Evolutionary conservation across 2,888 invertebrate genomes (phyloP).

Genomic region (Myathropa florea): DNA sequence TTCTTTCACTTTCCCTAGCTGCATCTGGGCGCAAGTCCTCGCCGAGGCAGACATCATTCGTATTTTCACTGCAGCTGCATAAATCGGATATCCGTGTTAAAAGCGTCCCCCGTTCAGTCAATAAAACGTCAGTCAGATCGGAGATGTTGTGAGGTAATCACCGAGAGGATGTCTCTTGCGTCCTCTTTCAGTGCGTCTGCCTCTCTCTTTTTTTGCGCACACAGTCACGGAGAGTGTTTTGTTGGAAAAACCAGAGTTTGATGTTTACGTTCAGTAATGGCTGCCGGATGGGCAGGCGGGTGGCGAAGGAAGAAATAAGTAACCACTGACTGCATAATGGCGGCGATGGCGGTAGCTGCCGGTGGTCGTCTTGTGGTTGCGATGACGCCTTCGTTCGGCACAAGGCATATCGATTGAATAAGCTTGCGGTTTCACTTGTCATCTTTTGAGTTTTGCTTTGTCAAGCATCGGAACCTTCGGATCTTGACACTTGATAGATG

Average conservation of each 20-base stretch:
- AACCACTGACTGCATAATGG: conserved; percentile 41
- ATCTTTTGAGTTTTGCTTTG: conserved; percentile 19
- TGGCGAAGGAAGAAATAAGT: not conserved
- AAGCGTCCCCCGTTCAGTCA: conserved; percentile 7
- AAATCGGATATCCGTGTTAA: conserved; percentile 64
- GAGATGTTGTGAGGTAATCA: conserved; percentile 40
- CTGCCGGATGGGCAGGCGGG: conserved; percentile 28
- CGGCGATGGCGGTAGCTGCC: conserved; percentile 15
- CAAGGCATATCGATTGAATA: conserved; percentile 24
- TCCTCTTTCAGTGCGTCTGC: not conserved
- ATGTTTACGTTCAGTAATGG: conserved; percentile 60
- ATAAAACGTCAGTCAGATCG: not conserved
- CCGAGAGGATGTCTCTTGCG: conserved; percentile 8
- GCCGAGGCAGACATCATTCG: no score
- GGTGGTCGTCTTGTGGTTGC: conserved; percentile 40
- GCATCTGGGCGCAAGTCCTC: conserved; percentile 43
- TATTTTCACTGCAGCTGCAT: conserved; percentile 38
- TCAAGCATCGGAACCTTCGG: conserved; percentile 20
- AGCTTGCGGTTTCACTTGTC: conserved; percentile 63
- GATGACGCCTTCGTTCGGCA: conserved; percentile 28
- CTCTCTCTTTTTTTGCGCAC: conserved; percentile 15
- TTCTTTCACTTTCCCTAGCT: conserved; percentile 58
- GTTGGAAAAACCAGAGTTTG: conserved; percentile 62
- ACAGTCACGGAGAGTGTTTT: conserved; percentile 58
- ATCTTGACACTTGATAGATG: conserved; percentile 32